Evolutionary conservation across 1,140 invertebrate species (phyloP).

Genomic region (Ceratitis capitata): DNA sequence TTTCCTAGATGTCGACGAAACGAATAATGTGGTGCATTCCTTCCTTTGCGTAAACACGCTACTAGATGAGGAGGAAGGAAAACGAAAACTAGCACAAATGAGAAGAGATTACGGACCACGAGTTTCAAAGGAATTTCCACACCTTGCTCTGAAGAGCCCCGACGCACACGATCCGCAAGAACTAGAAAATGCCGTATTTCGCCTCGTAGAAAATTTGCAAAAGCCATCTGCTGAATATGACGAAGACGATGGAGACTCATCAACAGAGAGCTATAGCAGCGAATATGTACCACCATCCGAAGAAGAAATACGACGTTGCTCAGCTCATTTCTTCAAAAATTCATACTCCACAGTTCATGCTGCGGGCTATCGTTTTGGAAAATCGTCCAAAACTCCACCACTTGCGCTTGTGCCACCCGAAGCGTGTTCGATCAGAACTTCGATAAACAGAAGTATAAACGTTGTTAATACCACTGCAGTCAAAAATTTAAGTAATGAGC

Average conservation of each 20-base stretch:
- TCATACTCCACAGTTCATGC: neutral
- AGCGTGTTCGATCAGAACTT: slow-evolving; percentile 66
- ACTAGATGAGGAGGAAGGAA: slow-evolving; percentile 77
- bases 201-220: slow-evolving; percentile 73
- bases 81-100: slow-evolving; percentile 75
- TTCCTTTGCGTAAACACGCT: slow-evolving; percentile 87
- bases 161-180: slow-evolving; percentile 73
- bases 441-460: slow-evolving; percentile 67
- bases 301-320: neutral
- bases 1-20: slow-evolving; percentile 78
- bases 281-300: neutral
- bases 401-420: slow-evolving; percentile 68
- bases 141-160: slow-evolving; percentile 66
- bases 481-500: slow-evolving; percentile 51
- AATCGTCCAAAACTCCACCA: slow-evolving; percentile 53
- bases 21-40: slow-evolving; percentile 77
- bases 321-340: slow-evolving; percentile 35
- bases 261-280: neutral
- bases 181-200: slow-evolving; percentile 73
- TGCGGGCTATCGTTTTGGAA: neutral
- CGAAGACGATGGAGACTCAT: slow-evolving; percentile 41
- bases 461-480: slow-evolving; percentile 59
- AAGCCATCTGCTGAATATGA: slow-evolving; percentile 46
- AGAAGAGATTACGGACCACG: slow-evolving; percentile 74
- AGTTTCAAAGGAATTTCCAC: slow-evolving; percentile 67